Conservation (phyloP, 2,113 vertebrate species). For the Embiotoca jacksoni region DNA sequence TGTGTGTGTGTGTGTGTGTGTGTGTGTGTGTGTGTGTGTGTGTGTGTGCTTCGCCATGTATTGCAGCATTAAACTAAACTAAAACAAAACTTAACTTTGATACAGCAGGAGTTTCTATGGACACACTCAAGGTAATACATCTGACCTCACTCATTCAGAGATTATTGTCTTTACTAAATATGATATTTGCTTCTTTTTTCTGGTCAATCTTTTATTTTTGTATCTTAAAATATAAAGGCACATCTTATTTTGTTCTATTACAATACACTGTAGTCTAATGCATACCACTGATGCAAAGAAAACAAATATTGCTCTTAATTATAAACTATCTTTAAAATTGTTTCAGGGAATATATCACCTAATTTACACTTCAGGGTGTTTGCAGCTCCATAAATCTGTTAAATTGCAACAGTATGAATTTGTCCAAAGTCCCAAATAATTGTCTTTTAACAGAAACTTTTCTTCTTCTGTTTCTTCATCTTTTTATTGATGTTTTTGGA, state of each 20-base stretch:
- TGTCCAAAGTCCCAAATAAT: too few relatives aligned
- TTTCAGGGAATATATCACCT: neutral
- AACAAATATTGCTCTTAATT: too few relatives aligned
- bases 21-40: neutral
- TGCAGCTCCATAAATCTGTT: neutral
- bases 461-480: neutral
- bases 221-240: too few relatives aligned
- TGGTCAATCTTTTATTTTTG: too few relatives aligned
- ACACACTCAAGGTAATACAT: neutral
- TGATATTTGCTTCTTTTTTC: neutral
- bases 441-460: neutral
- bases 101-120: neutral
- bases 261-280: too few relatives aligned
- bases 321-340: too few relatives aligned
- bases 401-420: neutral
- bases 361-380: neutral
- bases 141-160: neutral
- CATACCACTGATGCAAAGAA: too few relatives aligned
- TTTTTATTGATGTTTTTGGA: neutral
- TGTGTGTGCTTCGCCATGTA: neutral
- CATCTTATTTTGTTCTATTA: too few relatives aligned
- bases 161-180: neutral
- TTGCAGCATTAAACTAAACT: neutral
- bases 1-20: too few relatives aligned
- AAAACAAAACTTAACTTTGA: too few relatives aligned